A percentile compares a stretch with the other conserved stretches of the same genome.
These are phyloP conservation scores for Batillaria attramentaria DNA, from an alignment of 1,140 invertebrate species.

Conservation along the genomic window DNA sequence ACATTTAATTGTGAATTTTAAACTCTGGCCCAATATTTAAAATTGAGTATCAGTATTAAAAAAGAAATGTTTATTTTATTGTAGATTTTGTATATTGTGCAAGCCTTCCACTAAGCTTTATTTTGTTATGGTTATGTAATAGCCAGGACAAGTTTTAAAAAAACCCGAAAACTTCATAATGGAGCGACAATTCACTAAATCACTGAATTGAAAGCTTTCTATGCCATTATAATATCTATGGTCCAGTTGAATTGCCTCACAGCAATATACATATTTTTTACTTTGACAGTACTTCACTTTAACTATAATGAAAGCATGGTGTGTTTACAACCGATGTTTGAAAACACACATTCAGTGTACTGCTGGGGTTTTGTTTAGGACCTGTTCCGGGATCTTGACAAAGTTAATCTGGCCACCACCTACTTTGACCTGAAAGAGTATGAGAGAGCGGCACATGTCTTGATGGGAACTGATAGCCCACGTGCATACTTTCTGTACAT, in stretches of 20 bases:
- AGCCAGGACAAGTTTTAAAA: no score
- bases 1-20: background rate
- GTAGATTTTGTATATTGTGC: no score
- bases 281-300: background rate
- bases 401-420: conserved; percentile 86
- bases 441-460: conserved; percentile 89
- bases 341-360: no score
- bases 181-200: background rate
- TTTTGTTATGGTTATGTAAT: no score
- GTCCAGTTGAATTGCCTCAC: background rate
- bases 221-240: background rate
- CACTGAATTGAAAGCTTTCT: background rate
- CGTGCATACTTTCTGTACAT: conserved; percentile 85
- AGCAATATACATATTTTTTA: background rate
- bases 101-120: no score
- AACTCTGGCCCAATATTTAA: background rate
- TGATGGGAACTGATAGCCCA: conserved; percentile 79
- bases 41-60: background rate
- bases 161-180: no score
- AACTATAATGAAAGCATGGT: background rate
- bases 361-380: conserved; percentile 66
- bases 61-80: background rate
- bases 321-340: background rate
- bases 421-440: conserved; percentile 96
- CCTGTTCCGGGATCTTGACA: conserved; percentile 75